These are phyloP conservation scores for Sphaeridia pumilis DNA, from an alignment of 2,888 invertebrate species.

Conservation along the genomic window DNA sequence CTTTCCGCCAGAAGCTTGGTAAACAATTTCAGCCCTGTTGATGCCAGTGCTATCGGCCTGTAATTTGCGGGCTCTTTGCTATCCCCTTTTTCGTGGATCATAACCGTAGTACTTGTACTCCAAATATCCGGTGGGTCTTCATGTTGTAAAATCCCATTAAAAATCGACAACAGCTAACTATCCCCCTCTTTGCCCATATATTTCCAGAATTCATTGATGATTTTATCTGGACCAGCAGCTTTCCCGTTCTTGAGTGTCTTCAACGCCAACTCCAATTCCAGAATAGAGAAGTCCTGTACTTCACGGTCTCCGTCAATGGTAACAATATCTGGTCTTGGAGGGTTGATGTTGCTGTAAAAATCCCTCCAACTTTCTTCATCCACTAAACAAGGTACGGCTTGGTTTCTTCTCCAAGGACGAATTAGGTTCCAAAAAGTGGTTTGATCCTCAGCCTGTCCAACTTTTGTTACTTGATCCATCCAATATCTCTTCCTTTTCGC, in stretches of 20 bases:
- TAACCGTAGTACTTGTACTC: not conserved
- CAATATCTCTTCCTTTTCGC: not conserved
- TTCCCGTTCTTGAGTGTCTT: not conserved
- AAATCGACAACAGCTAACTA: no score
- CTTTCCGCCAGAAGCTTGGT: not conserved
- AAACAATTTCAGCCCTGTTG: not conserved
- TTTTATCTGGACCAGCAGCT: not conserved
- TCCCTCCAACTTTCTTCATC: not conserved
- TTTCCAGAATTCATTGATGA: not conserved
- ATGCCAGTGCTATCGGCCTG: not conserved
- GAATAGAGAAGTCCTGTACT: not conserved
- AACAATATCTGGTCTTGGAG: not conserved
- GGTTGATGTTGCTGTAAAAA: not conserved
- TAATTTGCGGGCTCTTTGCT: not conserved
- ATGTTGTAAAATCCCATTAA: no score
- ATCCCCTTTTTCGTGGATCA: slow-evolving; percentile 3
- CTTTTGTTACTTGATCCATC: not conserved
- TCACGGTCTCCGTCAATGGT: not conserved
- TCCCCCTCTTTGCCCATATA: not conserved
- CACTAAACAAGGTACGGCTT: not conserved
- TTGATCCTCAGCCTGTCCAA: not conserved
- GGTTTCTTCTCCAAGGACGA: not conserved
- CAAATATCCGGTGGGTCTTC: no score
- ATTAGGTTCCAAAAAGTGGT: not conserved
- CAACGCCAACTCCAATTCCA: not conserved